phyloP scores from a whole-genome alignment of 2,797 vertebrate species.

The Phrynocephalus vlangalii region DNA sequence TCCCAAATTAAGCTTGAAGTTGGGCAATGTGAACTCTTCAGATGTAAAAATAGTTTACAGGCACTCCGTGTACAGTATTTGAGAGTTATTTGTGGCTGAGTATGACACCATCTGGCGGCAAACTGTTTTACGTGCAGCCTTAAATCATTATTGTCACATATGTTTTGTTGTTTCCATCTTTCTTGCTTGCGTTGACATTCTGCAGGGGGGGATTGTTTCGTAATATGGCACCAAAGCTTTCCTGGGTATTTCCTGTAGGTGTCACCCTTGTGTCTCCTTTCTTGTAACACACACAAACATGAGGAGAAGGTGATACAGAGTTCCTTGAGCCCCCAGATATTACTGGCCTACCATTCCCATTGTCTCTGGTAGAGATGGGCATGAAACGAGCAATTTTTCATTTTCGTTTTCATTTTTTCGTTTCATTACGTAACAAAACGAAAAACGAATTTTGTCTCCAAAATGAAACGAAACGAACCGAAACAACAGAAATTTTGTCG shows the following conservation, averaged over 20 bases:
- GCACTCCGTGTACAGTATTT: background rate
- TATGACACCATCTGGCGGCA: constrained; percentile 13
- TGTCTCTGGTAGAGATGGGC: too few relatives aligned
- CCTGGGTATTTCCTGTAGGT: constrained; percentile 23
- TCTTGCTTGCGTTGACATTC: background rate
- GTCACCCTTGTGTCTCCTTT: constrained; percentile 59
- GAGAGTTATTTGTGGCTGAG: too few relatives aligned
- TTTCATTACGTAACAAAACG: too few relatives aligned
- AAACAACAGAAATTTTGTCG: too few relatives aligned
- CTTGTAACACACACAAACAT: background rate
- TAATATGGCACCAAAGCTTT: background rate
- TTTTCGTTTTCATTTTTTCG: too few relatives aligned
- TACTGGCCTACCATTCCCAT: too few relatives aligned
- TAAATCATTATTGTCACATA: background rate
- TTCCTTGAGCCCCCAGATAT: too few relatives aligned
- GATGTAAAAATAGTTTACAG: background rate
- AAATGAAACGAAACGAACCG: too few relatives aligned
- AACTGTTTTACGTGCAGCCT: background rate
- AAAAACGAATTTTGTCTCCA: too few relatives aligned
- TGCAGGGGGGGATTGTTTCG: too few relatives aligned
- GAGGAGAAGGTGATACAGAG: background rate
- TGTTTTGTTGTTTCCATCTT: background rate
- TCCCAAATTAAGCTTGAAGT: background rate
- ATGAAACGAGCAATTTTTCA: too few relatives aligned
- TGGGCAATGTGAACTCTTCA: background rate